Conservation (phyloP, 2,888 invertebrate species). For the Pandemis corylana region DNA sequence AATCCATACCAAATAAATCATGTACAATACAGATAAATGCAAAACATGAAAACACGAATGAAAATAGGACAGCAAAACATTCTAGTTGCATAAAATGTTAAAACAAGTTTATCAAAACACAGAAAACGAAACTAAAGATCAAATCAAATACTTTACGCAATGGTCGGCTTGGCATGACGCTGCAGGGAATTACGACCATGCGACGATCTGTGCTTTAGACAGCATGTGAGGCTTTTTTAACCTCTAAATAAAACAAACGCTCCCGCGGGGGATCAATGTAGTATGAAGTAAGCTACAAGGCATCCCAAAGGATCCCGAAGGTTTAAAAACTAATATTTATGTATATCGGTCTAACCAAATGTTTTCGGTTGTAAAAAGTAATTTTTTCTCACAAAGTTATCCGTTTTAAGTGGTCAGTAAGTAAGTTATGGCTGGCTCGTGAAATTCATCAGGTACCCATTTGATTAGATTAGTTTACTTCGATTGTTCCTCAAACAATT, state of each 20-base stretch:
- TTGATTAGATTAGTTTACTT: slow-evolving; percentile 32
- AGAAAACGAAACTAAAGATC: no score
- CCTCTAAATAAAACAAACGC: background rate
- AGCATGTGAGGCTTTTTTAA: background rate
- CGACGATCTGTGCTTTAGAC: background rate
- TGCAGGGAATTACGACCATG: no score
- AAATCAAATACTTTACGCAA: no score
- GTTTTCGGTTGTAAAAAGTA: background rate
- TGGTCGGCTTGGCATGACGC: no score
- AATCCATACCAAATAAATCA: background rate
- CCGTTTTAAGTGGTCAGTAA: background rate
- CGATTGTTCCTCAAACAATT: slow-evolving; percentile 38
- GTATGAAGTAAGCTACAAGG: background rate
- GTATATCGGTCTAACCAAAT: background rate
- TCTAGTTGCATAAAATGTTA: no score
- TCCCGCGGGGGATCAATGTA: background rate
- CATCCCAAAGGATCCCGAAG: background rate
- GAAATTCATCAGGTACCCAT: slow-evolving; percentile 5
- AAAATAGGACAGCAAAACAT: no score
- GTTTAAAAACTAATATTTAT: background rate
- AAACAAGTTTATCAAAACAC: no score
- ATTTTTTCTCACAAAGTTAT: no score
- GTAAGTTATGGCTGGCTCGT: slow-evolving; percentile 8
- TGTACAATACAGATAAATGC: no score
- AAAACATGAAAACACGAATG: no score